Evolutionary conservation across 2,888 invertebrate species (phyloP), one percentile per base, ranked within the genome.

Genomic region (Athetis lepigone): DNA sequence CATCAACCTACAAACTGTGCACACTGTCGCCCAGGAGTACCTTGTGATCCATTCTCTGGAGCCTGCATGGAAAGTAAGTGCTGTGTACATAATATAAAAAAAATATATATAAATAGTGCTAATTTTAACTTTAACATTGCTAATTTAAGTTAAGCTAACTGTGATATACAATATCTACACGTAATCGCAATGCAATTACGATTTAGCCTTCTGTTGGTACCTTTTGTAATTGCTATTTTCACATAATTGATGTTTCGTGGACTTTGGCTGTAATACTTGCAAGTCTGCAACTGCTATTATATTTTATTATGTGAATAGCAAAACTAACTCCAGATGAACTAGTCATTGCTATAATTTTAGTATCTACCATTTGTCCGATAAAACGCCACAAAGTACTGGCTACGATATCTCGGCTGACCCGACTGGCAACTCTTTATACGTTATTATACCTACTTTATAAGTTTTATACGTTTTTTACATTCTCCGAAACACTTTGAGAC

Each of bases 21-120:
- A 72, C 97, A 98, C 81, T 98, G 98, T 86, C 97, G 97, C 59
- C 96, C 97, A 36, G 98, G 98, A 70, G 96, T 96, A 49, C 95
- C 96, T 33, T 98, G 98, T 84, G 97, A 98, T 89, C 97, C 97
- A 21, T 95, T 96, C 58, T 97, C 97, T 4, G 97, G 98, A 25
- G 97, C 97, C 74, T 98, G 98, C 91, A 96, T 97, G 87, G 97
- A 97, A 96, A 98, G 98, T 98, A 96, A 96, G 96, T 94, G 78
- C 49, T 58, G 46, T 77, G 64, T 70, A 65, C 37, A 63, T 63
- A 63, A 19, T 49, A 54, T 47, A 18, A 59, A 2, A 64, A 45
- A 58, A n/a, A n/a, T n/a, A n/a, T n/a, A 50, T 23, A 58, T 9
- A 50, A 47, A 43, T 49, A 52, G 63, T 58, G 70, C 73, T 75